Base-by-base conservation (phyloP, 2,113 vertebrate species). In the Hemicordylus capensis region DNA sequence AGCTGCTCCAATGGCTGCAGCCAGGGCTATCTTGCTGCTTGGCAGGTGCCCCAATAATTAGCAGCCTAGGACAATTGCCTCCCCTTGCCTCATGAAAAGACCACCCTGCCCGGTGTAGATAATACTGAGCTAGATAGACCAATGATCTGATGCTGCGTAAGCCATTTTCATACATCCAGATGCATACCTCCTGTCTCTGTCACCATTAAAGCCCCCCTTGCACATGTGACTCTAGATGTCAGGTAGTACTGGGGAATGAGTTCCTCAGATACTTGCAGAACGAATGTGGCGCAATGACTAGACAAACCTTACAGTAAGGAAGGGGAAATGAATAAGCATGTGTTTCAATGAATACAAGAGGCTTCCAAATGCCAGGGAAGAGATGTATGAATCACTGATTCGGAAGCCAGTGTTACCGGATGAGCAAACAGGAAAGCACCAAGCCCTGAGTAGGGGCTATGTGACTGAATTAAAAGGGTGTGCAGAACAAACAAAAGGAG, bases 331-430 rank as follows among this genome's bases (percentile, higher is more conserved):
- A 96, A 96, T 96, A 96, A 94, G 96, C 51, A 93, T 93, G 94
- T 95, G 90, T 95, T 95, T 96, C 93, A 95, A 93, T 96, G 96
- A 96, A 96, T 95, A 95, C 95, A 94, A 93, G 63, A 96, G 93
- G 94, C 94, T 94, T 95, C 90, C 81, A 79, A 89, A 95, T 93
- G 93, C 94, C 89, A 94, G 76, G 74, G 93, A 87, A 90, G 92
- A 84, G 91, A 91, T 90, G 80, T 19, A 31, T 90, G 93, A 90
- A 90, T 94, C 85, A 92, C 85, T 89, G 93, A 84, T 89, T 93
- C 86, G 93, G 93, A 95, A 93, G 92, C 87, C 94, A 92, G 94
- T 94, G 92, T 96, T 95, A 95, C 92, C 94, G 92, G 93, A 93
- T 93, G 83, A 4, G 39, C 92, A 92, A 92, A 90, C 92, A 92